These are phyloP conservation scores for Agapornis roseicollis DNA, from an alignment of 2,113 vertebrate genomes.

Conservation along the genomic window DNA sequence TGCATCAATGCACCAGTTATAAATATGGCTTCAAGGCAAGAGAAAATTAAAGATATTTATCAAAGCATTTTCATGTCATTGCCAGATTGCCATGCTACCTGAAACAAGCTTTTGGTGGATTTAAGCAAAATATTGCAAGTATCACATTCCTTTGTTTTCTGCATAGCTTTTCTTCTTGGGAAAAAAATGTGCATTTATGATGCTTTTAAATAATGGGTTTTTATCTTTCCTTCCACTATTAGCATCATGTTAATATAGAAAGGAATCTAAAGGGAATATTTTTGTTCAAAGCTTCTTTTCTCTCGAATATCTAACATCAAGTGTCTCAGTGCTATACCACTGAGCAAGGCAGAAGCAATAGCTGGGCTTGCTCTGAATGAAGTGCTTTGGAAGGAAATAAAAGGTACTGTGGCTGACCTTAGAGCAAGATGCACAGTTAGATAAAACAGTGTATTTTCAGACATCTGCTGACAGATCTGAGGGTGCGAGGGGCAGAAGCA, in stretches of 20 bases:
- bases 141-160: conserved; percentile 10
- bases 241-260: not conserved
- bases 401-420: not conserved
- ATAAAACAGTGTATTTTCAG: not conserved
- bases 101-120: not conserved
- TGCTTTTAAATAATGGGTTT: not conserved
- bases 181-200: not conserved
- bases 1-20: not conserved
- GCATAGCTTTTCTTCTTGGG: not conserved
- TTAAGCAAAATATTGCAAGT: not conserved
- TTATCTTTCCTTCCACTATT: not conserved
- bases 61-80: conserved; percentile 49
- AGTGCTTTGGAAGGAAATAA: not conserved
- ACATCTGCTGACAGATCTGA: not conserved
- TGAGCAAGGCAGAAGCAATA: not conserved
- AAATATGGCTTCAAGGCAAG: conserved; percentile 18
- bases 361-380: not conserved
- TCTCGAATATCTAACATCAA: not conserved
- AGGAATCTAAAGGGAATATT: not conserved
- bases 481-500: not conserved
- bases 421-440: not conserved
- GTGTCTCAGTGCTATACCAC: not conserved
- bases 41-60: conserved; percentile 73
- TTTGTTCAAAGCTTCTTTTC: not conserved
- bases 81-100: not conserved